These are phyloP conservation scores for Himalopsyche kuldschensis DNA, from an alignment of 2,888 invertebrate genomes.

Conservation along the genomic window DNA sequence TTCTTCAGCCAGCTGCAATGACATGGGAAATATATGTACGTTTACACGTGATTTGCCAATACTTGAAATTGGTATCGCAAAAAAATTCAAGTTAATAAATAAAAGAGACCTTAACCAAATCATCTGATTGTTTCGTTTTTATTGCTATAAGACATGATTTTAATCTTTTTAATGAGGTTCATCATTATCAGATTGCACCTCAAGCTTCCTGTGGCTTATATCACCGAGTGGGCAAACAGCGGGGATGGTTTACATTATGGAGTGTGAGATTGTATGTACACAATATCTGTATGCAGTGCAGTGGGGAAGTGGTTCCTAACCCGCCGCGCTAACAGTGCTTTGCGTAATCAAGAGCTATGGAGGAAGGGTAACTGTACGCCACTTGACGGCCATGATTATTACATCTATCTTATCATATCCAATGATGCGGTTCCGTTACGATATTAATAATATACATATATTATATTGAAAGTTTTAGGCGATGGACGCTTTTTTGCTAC, in stretches of 20 bases:
- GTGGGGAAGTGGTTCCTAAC: background rate
- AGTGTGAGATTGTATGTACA: background rate
- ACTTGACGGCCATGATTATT: background rate
- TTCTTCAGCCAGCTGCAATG: too few relatives aligned
- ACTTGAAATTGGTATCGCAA: too few relatives aligned
- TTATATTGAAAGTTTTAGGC: too few relatives aligned
- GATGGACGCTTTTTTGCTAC: too few relatives aligned
- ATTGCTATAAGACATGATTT: background rate
- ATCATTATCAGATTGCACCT: background rate
- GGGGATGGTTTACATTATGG: background rate
- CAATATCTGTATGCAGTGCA: background rate
- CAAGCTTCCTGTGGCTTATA: background rate
- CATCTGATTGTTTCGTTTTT: too few relatives aligned
- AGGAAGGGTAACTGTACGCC: background rate
- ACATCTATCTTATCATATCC: background rate
- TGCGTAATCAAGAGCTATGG: background rate
- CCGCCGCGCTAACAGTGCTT: background rate
- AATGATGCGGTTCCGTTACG: background rate
- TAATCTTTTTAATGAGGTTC: background rate
- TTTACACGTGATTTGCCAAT: too few relatives aligned
- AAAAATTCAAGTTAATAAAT: too few relatives aligned
- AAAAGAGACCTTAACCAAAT: too few relatives aligned
- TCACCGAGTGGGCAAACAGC: background rate
- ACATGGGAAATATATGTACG: too few relatives aligned
- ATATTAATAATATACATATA: background rate